Evolutionary conservation across 2,888 invertebrate species (phyloP).

Genomic region (Pinctada fucata): DNA sequence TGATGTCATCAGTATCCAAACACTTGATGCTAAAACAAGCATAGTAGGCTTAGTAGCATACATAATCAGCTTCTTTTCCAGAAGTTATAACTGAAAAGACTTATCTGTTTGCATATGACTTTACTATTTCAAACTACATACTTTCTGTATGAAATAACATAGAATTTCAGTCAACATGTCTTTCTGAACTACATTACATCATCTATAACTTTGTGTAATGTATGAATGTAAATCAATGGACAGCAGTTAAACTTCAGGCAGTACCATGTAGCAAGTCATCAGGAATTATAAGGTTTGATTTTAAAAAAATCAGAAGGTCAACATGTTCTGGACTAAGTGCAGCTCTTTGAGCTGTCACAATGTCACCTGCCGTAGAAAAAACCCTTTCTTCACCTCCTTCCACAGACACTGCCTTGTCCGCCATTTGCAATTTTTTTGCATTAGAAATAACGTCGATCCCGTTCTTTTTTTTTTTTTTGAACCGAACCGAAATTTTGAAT

Average conservation of each 20-base stretch:
- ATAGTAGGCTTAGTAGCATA: too few relatives aligned
- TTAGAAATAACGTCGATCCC: not conserved
- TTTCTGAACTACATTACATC: not conserved
- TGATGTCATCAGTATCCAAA: constrained; percentile 2
- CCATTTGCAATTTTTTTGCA: not conserved
- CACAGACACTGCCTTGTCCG: not conserved
- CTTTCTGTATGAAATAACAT: too few relatives aligned
- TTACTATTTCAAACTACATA: not conserved
- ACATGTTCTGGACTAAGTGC: too few relatives aligned
- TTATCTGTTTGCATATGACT: not conserved
- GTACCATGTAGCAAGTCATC: too few relatives aligned
- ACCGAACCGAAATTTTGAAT: not conserved
- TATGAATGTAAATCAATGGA: too few relatives aligned
- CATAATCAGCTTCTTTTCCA: not conserved
- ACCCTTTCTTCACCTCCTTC: not conserved
- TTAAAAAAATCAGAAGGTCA: too few relatives aligned
- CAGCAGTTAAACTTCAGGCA: too few relatives aligned
- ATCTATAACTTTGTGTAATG: too few relatives aligned
- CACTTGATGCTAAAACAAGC: not conserved
- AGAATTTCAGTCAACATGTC: too few relatives aligned
- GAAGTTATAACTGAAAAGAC: not conserved
- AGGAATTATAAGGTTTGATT: too few relatives aligned
- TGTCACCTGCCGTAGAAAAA: too few relatives aligned
- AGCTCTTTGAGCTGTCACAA: too few relatives aligned
- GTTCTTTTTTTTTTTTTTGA: not conserved